Percentiles rank a stretch among this genome's conserved stretches.
Evolutionary conservation across 2,113 vertebrate species (phyloP).

Genomic region (Himantopus leucocephalus): DNA sequence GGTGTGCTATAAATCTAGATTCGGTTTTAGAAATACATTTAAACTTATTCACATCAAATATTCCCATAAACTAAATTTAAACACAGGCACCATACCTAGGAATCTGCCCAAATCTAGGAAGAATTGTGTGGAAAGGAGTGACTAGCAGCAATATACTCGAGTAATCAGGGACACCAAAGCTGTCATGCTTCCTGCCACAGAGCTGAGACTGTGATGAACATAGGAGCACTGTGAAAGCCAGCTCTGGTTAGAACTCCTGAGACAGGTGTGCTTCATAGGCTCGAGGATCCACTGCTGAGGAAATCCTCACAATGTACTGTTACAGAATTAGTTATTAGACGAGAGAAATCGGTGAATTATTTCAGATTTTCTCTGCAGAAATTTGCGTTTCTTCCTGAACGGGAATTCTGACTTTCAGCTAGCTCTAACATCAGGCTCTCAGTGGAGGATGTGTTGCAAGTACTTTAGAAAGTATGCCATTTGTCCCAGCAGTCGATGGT

Average conservation of each 20-base stretch:
- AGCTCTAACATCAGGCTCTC: background rate
- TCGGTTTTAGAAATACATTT: background rate
- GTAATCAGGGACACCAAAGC: background rate
- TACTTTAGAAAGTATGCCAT: background rate
- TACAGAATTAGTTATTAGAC: background rate
- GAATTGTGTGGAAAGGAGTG: background rate
- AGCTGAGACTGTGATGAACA: background rate
- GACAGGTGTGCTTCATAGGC: background rate
- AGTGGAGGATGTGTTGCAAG: background rate
- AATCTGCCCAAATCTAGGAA: background rate
- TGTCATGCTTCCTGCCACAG: background rate
- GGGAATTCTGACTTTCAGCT: background rate
- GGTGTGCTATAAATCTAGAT: background rate
- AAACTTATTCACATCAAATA: background rate
- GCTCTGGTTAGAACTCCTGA: background rate
- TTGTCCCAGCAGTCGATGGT: background rate
- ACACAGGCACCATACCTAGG: background rate
- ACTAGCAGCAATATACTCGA: background rate
- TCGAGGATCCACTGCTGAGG: background rate
- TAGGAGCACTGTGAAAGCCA: background rate
- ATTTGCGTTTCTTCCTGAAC: background rate
- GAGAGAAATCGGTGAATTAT: background rate
- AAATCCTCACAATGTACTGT: background rate
- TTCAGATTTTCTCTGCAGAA: background rate
- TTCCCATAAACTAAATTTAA: background rate